Evolutionary conservation across 2,888 invertebrate species (phyloP).

Genomic region (Aleiodes alternator): DNA sequence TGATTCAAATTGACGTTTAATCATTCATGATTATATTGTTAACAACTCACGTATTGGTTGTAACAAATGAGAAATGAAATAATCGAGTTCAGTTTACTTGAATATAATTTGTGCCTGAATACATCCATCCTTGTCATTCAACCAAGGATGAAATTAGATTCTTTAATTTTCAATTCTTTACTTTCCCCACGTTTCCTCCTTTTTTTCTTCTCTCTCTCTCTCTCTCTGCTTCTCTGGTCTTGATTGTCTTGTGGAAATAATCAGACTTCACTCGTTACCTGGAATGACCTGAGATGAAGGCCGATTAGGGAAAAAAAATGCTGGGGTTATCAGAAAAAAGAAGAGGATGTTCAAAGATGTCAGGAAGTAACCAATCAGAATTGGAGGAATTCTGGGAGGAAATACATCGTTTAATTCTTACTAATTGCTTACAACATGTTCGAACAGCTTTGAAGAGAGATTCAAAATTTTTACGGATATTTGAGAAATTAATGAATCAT

Average conservation of each 20-base stretch:
- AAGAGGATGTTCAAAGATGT: constrained; percentile 25
- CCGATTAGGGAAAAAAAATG: constrained; percentile 30
- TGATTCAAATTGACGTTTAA: background rate
- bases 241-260: constrained; percentile 24
- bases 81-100: background rate
- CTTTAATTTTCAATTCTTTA: background rate
- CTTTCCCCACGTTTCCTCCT: background rate
- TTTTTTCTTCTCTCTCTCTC: background rate
- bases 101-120: background rate
- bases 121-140: background rate
- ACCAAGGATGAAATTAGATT: background rate
- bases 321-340: constrained; percentile 8
- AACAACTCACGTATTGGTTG: background rate
- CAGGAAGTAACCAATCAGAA: constrained; percentile 9
- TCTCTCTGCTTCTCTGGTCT: background rate
- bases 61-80: constrained; percentile 5
- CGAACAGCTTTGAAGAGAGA: too few species aligned
- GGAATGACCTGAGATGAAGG: constrained; percentile 30
- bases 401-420: background rate
- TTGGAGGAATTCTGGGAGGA: background rate
- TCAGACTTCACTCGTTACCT: constrained; percentile 39
- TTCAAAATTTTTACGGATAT: too few species aligned
- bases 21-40: background rate
- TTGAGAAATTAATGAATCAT: too few species aligned
- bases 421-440: constrained; percentile 16